Evolutionary conservation across 2,113 vertebrate species (phyloP).

Genomic region (Circaetus gallicus): DNA sequence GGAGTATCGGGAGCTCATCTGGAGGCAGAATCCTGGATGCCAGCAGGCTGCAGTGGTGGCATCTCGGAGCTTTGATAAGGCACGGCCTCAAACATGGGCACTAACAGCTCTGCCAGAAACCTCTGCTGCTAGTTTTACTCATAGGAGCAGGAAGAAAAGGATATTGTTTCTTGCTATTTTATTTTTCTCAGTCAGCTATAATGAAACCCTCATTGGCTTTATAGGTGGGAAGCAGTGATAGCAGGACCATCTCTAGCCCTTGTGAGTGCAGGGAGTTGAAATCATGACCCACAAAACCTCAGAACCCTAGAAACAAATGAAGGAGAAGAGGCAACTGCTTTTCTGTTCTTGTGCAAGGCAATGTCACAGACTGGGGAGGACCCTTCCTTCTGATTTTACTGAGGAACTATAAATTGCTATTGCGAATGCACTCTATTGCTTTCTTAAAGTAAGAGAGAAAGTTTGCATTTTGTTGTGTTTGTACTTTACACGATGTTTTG

Average conservation of each 20-base stretch:
- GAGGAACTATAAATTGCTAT: too few relatives aligned
- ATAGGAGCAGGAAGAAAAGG: neutral
- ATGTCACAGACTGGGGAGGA: neutral
- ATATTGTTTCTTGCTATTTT: neutral
- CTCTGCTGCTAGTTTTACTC: neutral
- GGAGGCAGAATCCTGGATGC: neutral
- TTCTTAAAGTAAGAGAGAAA: neutral
- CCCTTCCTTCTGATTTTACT: neutral
- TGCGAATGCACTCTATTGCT: neutral
- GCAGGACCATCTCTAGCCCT: neutral
- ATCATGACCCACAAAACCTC: neutral
- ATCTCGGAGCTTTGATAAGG: neutral
- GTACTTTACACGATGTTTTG: rapidly evolving
- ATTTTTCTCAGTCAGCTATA: neutral
- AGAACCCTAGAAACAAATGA: neutral
- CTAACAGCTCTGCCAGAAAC: neutral
- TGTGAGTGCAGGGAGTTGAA: neutral
- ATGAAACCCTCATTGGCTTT: neutral
- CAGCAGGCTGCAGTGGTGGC: neutral
- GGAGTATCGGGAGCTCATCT: neutral
- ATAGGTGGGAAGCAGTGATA: neutral
- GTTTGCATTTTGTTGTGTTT: neutral
- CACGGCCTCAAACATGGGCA: neutral
- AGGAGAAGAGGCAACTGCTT: neutral
- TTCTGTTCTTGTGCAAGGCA: neutral